Evolutionary conservation across 2,113 vertebrate genomes (phyloP).

Genomic region (Tyrannus savana): DNA sequence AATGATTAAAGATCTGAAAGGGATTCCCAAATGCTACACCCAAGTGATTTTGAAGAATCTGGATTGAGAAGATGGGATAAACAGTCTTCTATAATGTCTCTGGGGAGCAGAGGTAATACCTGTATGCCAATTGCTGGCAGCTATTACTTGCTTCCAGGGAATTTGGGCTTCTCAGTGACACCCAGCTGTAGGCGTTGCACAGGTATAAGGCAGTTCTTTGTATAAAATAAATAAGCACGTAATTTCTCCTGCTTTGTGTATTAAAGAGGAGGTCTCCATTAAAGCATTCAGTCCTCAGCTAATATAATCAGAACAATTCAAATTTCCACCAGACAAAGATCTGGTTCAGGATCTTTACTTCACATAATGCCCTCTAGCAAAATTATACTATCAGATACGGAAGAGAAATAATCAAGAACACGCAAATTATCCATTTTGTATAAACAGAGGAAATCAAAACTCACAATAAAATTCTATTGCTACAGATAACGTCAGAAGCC

Average conservation of each 20-base stretch:
- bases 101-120: not conserved
- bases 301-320: constrained; percentile 16
- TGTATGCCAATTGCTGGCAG: not conserved
- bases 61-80: not conserved
- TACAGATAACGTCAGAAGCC: not conserved
- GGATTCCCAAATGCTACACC: not conserved
- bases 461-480: not conserved
- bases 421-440: not conserved
- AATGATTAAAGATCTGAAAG: not conserved
- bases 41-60: not conserved
- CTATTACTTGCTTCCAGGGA: not conserved
- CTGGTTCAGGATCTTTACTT: not conserved
- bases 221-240: not conserved
- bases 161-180: not conserved
- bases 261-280: not conserved
- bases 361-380: not conserved
- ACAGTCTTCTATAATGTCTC: not conserved
- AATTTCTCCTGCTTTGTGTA: not conserved
- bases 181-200: not conserved
- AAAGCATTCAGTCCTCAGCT: not conserved
- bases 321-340: constrained; percentile 2
- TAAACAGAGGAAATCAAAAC: constrained; percentile 1
- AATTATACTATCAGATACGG: not conserved
- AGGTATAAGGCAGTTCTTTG: not conserved
- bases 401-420: not conserved